Conservation (phyloP, 1,140 invertebrate species). For the Trichogramma pretiosum region DNA sequence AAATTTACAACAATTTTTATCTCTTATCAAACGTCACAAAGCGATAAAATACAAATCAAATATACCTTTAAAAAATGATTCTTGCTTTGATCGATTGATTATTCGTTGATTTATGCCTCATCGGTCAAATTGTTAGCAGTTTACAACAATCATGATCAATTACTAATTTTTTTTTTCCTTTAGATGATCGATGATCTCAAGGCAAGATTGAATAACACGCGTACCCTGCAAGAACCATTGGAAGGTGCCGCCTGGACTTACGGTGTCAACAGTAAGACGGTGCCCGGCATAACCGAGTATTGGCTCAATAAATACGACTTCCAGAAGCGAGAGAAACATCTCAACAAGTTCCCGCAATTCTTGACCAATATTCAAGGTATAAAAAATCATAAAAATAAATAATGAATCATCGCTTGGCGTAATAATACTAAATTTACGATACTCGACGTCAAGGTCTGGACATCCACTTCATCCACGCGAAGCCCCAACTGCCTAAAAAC, state of each 20-base stretch:
- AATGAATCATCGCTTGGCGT: background rate
- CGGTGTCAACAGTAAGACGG: slow-evolving; percentile 55
- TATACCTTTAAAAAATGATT: too few species aligned
- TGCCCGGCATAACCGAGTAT: slow-evolving; percentile 55
- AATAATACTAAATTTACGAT: background rate
- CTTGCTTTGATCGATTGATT: background rate
- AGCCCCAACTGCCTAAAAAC: slow-evolving; percentile 44
- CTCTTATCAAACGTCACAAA: too few species aligned
- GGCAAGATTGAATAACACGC: slow-evolving; percentile 30
- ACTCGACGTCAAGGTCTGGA: slow-evolving; percentile 51
- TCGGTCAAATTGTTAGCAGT: background rate
- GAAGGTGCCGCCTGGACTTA: slow-evolving; percentile 55
- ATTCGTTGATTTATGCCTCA: background rate
- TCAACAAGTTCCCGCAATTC: slow-evolving; percentile 69
- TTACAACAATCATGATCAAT: background rate
- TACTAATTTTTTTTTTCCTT: background rate
- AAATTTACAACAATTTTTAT: too few species aligned
- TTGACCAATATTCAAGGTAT: slow-evolving; percentile 55
- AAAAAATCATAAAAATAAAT: background rate
- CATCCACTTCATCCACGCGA: slow-evolving; percentile 58
- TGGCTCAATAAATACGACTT: slow-evolving; percentile 70
- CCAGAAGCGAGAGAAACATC: slow-evolving; percentile 50
- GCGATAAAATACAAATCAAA: too few species aligned
- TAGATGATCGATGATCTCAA: slow-evolving; percentile 31
- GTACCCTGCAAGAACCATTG: slow-evolving; percentile 46